Percentiles rank a stretch among this genome's conserved stretches.
Conservation (phyloP, 2,888 invertebrate species). For the Mesochorus sp. region DNA sequence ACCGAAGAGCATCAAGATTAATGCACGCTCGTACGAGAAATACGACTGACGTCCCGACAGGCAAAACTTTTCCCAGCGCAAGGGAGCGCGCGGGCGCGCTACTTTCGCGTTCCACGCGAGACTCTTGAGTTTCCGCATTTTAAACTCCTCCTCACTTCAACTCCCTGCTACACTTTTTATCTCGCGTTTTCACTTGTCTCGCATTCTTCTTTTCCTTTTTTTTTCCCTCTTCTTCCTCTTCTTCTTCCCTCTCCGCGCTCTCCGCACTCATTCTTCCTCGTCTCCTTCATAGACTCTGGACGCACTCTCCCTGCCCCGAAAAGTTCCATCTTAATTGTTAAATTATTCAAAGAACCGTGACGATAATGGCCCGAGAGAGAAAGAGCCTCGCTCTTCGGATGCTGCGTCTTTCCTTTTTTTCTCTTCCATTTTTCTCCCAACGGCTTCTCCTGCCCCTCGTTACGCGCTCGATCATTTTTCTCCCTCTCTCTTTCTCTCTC, state of each 20-base stretch:
- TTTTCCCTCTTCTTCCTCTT: not conserved
- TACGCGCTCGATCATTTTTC: too few relatives aligned
- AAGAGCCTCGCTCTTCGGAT: constrained; percentile 38
- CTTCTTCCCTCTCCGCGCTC: constrained; percentile 9
- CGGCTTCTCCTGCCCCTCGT: too few relatives aligned
- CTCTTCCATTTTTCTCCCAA: too few relatives aligned
- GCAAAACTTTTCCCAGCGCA: constrained; percentile 58
- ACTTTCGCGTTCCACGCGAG: constrained; percentile 27
- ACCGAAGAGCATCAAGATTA: constrained; percentile 63
- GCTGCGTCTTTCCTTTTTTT: constrained; percentile 18
- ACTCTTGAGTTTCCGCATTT: constrained; percentile 60
- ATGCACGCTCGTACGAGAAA: constrained; percentile 61
- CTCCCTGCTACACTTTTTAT: constrained; percentile 49
- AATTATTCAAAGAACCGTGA: constrained; percentile 74
- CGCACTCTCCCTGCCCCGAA: constrained; percentile 62
- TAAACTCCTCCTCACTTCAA: constrained; percentile 45
- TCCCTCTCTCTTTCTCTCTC: too few relatives aligned
- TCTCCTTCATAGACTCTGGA: constrained; percentile 38
- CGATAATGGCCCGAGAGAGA: constrained; percentile 67
- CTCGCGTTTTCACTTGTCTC: constrained; percentile 52
- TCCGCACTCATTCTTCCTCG: constrained; percentile 55
- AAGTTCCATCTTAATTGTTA: constrained; percentile 73
- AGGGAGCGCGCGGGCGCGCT: constrained; percentile 49
- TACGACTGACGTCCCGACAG: constrained; percentile 56
- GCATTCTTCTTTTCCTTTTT: constrained; percentile 23